These are phyloP conservation scores for Brachypterus glaber DNA, from an alignment of 2,888 invertebrate genomes.

Conservation along the genomic window DNA sequence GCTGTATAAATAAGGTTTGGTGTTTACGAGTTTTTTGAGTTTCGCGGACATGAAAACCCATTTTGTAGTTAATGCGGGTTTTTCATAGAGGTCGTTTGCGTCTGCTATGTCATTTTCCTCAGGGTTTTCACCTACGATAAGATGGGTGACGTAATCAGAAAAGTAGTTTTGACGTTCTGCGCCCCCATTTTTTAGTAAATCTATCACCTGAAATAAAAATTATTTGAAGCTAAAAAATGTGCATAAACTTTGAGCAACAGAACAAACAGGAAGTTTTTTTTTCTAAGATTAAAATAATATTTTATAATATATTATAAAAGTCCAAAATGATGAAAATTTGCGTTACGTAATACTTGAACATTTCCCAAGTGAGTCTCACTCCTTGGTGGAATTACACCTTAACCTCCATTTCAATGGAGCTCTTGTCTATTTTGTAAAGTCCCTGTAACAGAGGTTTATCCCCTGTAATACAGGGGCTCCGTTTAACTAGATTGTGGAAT, in stretches of 20 bases:
- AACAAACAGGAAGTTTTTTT: too few relatives aligned
- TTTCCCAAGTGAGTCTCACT: too few relatives aligned
- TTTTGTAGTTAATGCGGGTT: slow-evolving; percentile 77
- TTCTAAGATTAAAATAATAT: too few relatives aligned
- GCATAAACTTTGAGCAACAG: not conserved
- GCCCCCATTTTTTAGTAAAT: slow-evolving; percentile 73
- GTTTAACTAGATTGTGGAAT: too few relatives aligned
- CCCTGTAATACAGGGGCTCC: too few relatives aligned
- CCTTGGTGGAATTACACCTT: too few relatives aligned
- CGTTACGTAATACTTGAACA: too few relatives aligned
- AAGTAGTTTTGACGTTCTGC: slow-evolving; percentile 82
- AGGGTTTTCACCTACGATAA: slow-evolving; percentile 78
- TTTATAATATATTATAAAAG: too few relatives aligned
- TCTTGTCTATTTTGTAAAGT: too few relatives aligned
- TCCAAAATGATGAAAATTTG: too few relatives aligned
- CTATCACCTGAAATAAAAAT: slow-evolving; percentile 54
- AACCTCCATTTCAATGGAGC: too few relatives aligned
- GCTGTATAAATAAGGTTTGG: slow-evolving; percentile 64
- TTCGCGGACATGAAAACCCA: slow-evolving; percentile 70
- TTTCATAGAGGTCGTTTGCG: slow-evolving; percentile 87
- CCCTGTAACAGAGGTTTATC: too few relatives aligned
- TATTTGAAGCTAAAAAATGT: slow-evolving; percentile 3
- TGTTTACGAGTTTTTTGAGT: slow-evolving; percentile 53
- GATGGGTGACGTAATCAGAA: slow-evolving; percentile 85
- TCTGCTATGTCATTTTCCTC: slow-evolving; percentile 80